Percentiles rank a stretch among this genome's conserved stretches.
phyloP scores from a whole-genome alignment of 2,113 vertebrate genomes.

The Melierax canorus region DNA sequence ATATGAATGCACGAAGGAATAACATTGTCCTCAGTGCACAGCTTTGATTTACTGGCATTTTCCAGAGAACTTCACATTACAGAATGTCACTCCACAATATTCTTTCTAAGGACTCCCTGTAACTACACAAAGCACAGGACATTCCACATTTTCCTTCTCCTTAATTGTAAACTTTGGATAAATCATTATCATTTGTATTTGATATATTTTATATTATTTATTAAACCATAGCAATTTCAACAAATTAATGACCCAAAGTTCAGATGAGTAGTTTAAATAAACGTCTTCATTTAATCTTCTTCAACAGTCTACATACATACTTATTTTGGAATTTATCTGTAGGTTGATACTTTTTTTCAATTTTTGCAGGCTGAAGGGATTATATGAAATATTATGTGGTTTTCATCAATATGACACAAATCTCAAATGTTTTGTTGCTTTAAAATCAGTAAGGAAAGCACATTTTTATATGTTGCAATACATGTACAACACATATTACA shows the following conservation, averaged over 20 bases:
- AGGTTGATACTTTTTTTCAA: not conserved
- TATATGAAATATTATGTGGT: not conserved
- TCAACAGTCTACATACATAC: not conserved
- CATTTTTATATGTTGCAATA: not conserved
- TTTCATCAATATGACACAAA: conserved; percentile 11
- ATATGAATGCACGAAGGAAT: not conserved
- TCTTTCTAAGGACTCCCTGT: not conserved
- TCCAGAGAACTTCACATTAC: not conserved
- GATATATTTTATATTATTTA: not conserved
- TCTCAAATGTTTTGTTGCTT: not conserved
- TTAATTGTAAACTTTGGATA: conserved; percentile 19
- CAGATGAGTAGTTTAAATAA: conserved; percentile 10
- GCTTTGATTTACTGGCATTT: not conserved
- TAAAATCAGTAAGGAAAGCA: conserved; percentile 26
- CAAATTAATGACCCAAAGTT: conserved; percentile 7
- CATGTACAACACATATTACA: not conserved
- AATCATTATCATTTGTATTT: not conserved
- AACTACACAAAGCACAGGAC: not conserved
- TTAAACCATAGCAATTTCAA: not conserved
- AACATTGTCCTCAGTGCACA: not conserved
- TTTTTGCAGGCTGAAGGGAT: conserved; percentile 22
- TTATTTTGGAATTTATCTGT: not conserved
- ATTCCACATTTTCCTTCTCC: not conserved
- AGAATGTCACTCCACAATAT: not conserved
- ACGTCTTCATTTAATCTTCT: conserved; percentile 25